A percentile compares a stretch with the other conserved stretches of the same genome.
Evolutionary conservation across 2,113 vertebrate genomes (phyloP).

Genomic region (Callithrix jacchus): DNA sequence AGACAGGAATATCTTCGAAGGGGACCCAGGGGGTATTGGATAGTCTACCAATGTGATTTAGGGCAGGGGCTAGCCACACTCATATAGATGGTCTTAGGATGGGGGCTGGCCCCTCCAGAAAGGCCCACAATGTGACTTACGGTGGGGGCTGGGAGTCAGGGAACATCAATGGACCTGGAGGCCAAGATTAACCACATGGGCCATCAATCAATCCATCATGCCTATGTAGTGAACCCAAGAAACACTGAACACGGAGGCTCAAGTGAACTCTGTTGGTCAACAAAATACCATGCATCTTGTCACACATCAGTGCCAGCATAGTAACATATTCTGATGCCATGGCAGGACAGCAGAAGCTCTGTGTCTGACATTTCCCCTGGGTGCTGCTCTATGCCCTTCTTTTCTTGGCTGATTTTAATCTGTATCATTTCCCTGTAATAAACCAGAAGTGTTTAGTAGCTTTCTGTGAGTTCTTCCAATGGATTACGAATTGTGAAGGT

Average conservation of each 20-base stretch:
- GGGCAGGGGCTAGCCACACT: too few species aligned
- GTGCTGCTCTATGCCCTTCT: neutral
- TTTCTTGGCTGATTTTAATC: neutral
- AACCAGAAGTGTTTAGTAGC: neutral
- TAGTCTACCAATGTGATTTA: neutral
- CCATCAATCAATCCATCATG: neutral
- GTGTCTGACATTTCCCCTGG: neutral
- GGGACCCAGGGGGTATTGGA: neutral
- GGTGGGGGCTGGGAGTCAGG: neutral
- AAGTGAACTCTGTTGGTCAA: neutral
- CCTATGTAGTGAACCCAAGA: neutral
- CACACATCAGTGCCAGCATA: neutral
- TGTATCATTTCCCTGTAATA: neutral
- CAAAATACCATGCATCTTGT: too few species aligned
- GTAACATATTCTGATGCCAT: neutral
- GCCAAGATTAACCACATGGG: neutral
- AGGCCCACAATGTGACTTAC: neutral
- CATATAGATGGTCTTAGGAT: neutral
- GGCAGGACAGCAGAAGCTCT: neutral
- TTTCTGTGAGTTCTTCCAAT: neutral
- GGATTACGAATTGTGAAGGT: neutral
- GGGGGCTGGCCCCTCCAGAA: neutral
- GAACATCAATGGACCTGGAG: neutral
- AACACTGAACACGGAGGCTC: neutral
- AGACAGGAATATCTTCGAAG: neutral